phyloP scores from a whole-genome alignment of 2,113 vertebrate genomes.

The Zeus faber region DNA sequence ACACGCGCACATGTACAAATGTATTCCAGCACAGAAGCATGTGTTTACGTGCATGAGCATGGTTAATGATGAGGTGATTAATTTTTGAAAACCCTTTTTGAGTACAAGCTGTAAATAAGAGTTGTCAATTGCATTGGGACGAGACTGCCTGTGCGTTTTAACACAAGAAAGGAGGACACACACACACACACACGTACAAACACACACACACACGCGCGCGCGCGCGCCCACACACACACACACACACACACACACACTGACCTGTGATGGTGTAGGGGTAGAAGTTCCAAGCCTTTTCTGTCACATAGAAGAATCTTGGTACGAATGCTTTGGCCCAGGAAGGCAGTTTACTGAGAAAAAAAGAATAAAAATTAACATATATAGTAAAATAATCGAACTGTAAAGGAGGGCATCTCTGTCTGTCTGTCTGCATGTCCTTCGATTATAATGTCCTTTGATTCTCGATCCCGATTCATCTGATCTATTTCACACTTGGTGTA shows the following conservation, averaged over 20 bases:
- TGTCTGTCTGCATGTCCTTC: too few relatives aligned
- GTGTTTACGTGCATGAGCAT: too few relatives aligned
- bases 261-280: conserved; percentile 82
- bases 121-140: conserved; percentile 30
- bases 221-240: background rate
- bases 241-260: conserved; percentile 31
- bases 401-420: too few relatives aligned
- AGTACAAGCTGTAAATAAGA: conserved; percentile 38
- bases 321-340: conserved; percentile 72
- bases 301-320: conserved; percentile 77
- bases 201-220: background rate
- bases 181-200: conserved; percentile 29
- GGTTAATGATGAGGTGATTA: too few relatives aligned
- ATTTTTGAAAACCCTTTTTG: conserved; percentile 39
- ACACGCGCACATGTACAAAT: conserved; percentile 14
- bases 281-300: conserved; percentile 82
- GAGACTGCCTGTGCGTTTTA: conserved; percentile 23
- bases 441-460: too few relatives aligned
- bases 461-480: too few relatives aligned
- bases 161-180: conserved; percentile 5
- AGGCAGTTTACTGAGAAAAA: conserved; percentile 74
- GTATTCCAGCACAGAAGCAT: background rate
- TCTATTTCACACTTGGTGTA: too few relatives aligned
- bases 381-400: background rate
- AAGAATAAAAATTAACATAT: background rate